Percentiles rank a stretch among this genome's conserved stretches.
Conservation (phyloP, 2,888 invertebrate genomes). For the Agriopis aurantiaria region DNA sequence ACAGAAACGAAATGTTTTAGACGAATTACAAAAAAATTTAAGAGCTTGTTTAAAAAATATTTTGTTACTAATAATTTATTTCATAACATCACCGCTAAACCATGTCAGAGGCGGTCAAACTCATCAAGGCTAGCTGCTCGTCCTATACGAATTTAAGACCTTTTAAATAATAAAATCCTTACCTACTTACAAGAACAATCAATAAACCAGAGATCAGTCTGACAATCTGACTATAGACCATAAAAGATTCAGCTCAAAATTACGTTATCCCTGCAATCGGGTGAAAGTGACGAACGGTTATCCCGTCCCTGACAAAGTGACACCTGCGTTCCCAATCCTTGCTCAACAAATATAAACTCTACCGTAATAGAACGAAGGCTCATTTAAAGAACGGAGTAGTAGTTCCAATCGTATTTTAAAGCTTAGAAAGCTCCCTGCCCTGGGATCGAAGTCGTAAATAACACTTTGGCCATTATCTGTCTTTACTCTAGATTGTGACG, state of each 20-base stretch:
- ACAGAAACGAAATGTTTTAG: no score
- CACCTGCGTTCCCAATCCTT: slow-evolving; percentile 46
- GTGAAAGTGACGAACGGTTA: slow-evolving; percentile 57
- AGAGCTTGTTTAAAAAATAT: no score
- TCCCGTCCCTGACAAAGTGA: slow-evolving; percentile 50
- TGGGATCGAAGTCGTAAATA: slow-evolving; percentile 67
- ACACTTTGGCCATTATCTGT: slow-evolving; percentile 68
- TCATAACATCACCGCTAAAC: no score
- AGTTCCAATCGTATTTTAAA: slow-evolving; percentile 62
- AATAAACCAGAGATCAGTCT: slow-evolving; percentile 9
- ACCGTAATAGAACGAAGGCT: slow-evolving; percentile 26
- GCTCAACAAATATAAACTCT: slow-evolving; percentile 33
- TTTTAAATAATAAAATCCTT: background rate
- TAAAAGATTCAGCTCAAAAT: slow-evolving; percentile 38
- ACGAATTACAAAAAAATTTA: no score
- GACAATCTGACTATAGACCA: slow-evolving; percentile 2
- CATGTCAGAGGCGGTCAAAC: no score
- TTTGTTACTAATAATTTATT: no score
- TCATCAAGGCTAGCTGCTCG: no score
- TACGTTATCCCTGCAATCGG: slow-evolving; percentile 54
- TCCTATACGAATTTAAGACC: no score
- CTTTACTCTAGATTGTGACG: slow-evolving; percentile 69
- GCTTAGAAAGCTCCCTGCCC: slow-evolving; percentile 76
- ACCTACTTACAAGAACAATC: slow-evolving; percentile 3
- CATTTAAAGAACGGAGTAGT: slow-evolving; percentile 25